These are phyloP conservation scores for Eupithecia dodoneata DNA, from an alignment of 2,888 invertebrate species.

Conservation along the genomic window DNA sequence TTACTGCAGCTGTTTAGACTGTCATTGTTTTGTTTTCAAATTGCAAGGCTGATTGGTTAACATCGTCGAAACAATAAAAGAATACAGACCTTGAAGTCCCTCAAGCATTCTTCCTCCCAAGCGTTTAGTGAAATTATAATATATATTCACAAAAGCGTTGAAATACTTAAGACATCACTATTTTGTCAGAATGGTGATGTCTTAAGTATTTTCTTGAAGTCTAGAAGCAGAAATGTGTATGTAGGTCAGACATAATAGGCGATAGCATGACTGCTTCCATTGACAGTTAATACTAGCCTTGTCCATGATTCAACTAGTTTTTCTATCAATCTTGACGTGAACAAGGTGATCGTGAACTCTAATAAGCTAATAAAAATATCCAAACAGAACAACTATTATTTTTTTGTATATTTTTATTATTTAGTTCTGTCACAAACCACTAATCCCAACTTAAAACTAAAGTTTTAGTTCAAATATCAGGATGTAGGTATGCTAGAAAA, in stretches of 20 bases:
- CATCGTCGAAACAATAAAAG: background rate
- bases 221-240: slow-evolving; percentile 57
- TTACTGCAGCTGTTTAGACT: slow-evolving; percentile 42
- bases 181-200: too few species aligned
- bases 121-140: background rate
- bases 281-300: slow-evolving; percentile 67
- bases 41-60: background rate
- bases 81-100: slow-evolving; percentile 20
- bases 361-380: slow-evolving; percentile 29
- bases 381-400: background rate
- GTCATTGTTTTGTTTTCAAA: slow-evolving; percentile 30
- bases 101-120: slow-evolving; percentile 11
- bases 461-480: background rate
- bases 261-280: slow-evolving; percentile 66
- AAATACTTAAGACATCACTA: background rate
- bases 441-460: background rate
- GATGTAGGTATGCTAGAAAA: background rate
- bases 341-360: slow-evolving; percentile 67
- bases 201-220: slow-evolving; percentile 33
- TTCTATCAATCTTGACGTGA: slow-evolving; percentile 68
- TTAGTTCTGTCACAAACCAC: background rate
- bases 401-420: background rate
- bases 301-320: slow-evolving; percentile 78
- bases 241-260: slow-evolving; percentile 74
- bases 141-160: background rate